Conservation (phyloP, 2,888 invertebrate genomes). For the Tortrix viridana region DNA sequence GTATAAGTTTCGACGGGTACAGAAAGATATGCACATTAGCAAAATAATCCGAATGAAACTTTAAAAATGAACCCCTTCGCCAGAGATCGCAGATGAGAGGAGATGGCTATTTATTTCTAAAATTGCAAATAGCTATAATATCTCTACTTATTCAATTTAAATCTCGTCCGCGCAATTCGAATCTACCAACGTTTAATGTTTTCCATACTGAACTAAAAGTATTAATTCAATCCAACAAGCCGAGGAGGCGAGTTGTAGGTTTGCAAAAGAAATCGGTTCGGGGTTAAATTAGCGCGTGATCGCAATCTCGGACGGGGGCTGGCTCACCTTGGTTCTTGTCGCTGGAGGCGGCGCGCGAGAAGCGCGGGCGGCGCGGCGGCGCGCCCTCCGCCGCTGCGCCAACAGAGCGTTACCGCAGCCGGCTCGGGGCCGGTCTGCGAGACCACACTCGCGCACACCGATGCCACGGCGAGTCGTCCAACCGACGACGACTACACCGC, state of each 20-base stretch:
- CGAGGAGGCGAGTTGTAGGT: too few species aligned
- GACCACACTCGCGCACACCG: constrained; percentile 27
- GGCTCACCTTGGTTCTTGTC: constrained; percentile 79
- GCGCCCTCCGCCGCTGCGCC: constrained; percentile 63
- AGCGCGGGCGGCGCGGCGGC: constrained; percentile 78
- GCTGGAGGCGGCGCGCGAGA: constrained; percentile 80
- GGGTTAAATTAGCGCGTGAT: neutral
- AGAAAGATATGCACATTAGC: too few species aligned
- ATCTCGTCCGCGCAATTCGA: too few species aligned
- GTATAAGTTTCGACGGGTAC: too few species aligned
- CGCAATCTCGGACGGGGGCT: constrained; percentile 15
- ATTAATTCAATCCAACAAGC: neutral
- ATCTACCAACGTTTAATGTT: too few species aligned
- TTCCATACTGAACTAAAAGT: neutral
- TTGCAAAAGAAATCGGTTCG: neutral
- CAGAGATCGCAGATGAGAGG: too few species aligned
- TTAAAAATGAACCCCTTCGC: too few species aligned
- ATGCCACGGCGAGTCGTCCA: constrained; percentile 16
- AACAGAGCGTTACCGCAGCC: constrained; percentile 53
- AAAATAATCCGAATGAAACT: too few species aligned
- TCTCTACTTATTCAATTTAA: too few species aligned
- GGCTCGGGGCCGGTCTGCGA: constrained; percentile 40
- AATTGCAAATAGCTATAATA: too few species aligned
- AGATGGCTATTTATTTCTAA: too few species aligned
- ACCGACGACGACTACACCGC: neutral